A percentile compares a stretch with the other conserved stretches of the same genome.
Evolutionary conservation across 2,888 invertebrate species (phyloP).

Genomic region (Chouioia cunea): DNA sequence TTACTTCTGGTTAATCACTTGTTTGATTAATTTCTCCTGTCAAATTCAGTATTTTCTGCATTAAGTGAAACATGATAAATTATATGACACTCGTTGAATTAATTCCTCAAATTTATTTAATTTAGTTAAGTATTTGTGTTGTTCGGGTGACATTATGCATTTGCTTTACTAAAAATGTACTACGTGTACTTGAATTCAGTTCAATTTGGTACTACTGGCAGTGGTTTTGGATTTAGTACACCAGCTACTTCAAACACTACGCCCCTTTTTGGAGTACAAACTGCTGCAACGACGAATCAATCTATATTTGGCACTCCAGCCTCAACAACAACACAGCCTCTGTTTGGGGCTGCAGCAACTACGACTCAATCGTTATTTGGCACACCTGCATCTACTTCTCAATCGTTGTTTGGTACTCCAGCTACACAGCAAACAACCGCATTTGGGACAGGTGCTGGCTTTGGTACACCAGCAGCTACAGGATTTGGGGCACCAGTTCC

Average conservation of each 20-base stretch:
- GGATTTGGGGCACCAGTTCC: slow-evolving; percentile 11
- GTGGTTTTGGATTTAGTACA: too few species aligned
- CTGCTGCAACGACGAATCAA: slow-evolving; percentile 59
- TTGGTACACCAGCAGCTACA: too few species aligned
- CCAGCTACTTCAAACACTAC: too few species aligned
- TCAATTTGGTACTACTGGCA: slow-evolving; percentile 66
- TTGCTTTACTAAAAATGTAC: slow-evolving; percentile 13
- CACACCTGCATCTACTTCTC: slow-evolving; percentile 49
- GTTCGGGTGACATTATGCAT: too few species aligned
- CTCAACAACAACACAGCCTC: slow-evolving; percentile 54
- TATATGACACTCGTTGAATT: background rate
- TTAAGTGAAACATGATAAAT: background rate
- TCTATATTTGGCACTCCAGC: slow-evolving; percentile 68
- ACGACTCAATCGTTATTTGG: slow-evolving; percentile 67
- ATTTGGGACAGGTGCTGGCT: too few species aligned
- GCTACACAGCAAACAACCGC: slow-evolving; percentile 64
- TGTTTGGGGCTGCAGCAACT: too few species aligned
- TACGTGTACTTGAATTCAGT: slow-evolving; percentile 51
- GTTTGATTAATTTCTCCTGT: too few species aligned
- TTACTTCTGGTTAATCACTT: slow-evolving; percentile 15
- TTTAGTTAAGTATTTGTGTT: too few species aligned
- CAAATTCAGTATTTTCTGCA: background rate
- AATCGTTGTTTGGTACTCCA: slow-evolving; percentile 57
- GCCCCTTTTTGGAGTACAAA: too few species aligned
- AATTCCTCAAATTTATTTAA: background rate